A percentile compares a stretch with the other conserved stretches of the same genome.
These are phyloP conservation scores for Rhodophaea formosa DNA, from an alignment of 2,888 invertebrate genomes.

Conservation along the genomic window DNA sequence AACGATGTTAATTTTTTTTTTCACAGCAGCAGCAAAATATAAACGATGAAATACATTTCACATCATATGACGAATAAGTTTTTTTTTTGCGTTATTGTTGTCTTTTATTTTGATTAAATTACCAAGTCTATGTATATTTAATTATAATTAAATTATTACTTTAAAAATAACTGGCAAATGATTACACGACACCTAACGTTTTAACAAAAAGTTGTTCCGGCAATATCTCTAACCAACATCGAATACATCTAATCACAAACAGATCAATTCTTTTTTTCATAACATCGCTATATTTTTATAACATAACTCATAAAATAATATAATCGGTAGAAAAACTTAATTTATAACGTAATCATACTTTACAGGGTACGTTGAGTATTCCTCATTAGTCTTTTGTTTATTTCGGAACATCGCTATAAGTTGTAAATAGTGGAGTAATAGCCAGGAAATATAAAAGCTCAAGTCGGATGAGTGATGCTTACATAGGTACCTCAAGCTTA, in stretches of 20 bases:
- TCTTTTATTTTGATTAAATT: no score
- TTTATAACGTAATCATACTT: background rate
- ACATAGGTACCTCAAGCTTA: background rate
- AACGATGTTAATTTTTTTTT: no score
- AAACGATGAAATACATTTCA: no score
- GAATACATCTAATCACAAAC: background rate
- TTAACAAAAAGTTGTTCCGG: background rate
- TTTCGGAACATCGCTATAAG: background rate
- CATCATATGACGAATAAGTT: no score
- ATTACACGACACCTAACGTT: no score
- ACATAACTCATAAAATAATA: background rate
- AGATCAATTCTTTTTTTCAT: background rate
- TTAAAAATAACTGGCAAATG: no score
- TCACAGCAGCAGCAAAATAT: no score
- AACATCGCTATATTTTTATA: background rate
- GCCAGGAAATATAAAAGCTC: background rate
- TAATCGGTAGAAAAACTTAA: background rate
- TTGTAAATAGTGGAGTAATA: background rate
- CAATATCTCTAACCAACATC: background rate
- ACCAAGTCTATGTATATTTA: no score
- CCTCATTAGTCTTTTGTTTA: conserved; percentile 29
- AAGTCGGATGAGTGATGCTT: background rate
- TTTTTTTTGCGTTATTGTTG: no score
- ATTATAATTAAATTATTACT: no score
- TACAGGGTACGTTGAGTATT: conserved; percentile 35